phyloP scores from a whole-genome alignment of 2,797 vertebrate genomes.

The Macroramphosus scolopax region DNA sequence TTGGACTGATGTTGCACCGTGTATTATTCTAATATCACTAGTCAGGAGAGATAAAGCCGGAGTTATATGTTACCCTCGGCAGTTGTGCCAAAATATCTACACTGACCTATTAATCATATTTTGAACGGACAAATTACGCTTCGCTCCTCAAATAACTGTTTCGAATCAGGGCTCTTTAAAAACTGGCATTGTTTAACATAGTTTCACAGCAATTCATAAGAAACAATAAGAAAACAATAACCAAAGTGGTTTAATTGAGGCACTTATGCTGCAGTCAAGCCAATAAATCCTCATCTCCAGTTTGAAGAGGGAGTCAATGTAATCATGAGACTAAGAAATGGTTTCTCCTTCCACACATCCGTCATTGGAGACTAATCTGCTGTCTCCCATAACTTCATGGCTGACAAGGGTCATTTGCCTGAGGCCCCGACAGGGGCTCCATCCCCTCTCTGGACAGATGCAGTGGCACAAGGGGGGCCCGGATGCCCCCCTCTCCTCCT shows the following conservation, averaged over 20 bases:
- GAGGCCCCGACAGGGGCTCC: constrained; percentile 65
- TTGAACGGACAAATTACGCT: constrained; percentile 13
- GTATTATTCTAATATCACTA: constrained; percentile 39
- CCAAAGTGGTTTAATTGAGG: constrained; percentile 22
- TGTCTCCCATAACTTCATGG: constrained; percentile 75
- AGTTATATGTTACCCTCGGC: constrained; percentile 36
- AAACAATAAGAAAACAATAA: constrained; percentile 40
- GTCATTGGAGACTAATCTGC: constrained; percentile 71
- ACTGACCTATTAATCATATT: constrained; percentile 37
- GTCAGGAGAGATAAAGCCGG: constrained; percentile 33
- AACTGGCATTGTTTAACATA: constrained; percentile 19
- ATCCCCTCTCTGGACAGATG: constrained; percentile 71
- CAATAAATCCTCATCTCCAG: constrained; percentile 26
- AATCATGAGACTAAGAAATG: constrained; percentile 55
- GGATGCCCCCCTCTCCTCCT: constrained; percentile 81
- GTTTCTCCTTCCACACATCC: constrained; percentile 61
- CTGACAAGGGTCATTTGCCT: constrained; percentile 72
- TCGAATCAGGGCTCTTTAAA: constrained; percentile 36
- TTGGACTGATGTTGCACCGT: constrained; percentile 20
- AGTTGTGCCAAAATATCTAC: constrained; percentile 39
- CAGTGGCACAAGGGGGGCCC: constrained; percentile 78
- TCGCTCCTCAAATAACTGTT: constrained; percentile 29
- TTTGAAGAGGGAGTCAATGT: constrained; percentile 37
- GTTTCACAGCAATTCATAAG: constrained; percentile 34
- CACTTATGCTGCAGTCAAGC: constrained; percentile 30